Evolutionary conservation across 53 echinoderm and acorn worm genomes (phyloP).

Genomic region (Holothuria leucospilota): DNA sequence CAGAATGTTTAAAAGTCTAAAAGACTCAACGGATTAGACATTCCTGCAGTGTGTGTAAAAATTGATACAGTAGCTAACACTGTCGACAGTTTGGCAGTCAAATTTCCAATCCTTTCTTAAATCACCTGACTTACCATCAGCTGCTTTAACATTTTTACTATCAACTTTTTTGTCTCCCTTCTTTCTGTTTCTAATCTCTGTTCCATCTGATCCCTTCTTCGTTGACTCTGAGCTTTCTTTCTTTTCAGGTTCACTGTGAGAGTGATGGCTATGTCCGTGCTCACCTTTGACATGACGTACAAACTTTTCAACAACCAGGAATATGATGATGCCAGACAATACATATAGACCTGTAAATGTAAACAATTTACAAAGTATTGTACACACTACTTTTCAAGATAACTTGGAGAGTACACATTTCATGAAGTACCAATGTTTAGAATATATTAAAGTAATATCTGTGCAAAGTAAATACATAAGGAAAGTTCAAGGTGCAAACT

Average conservation of each 20-base stretch:
- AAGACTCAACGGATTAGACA: too few species aligned
- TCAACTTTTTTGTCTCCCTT: constrained; percentile 51
- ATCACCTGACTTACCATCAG: neutral
- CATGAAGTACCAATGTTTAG: too few species aligned
- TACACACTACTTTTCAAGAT: too few species aligned
- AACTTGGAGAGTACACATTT: too few species aligned
- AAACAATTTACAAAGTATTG: neutral
- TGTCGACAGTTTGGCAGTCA: too few species aligned
- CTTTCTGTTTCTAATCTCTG: constrained; percentile 65
- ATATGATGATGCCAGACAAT: constrained; percentile 81
- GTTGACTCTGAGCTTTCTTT: constrained; percentile 50
- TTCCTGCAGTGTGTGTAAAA: too few species aligned
- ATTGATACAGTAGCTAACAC: too few species aligned
- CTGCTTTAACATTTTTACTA: constrained; percentile 31
- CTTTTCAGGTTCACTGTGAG: constrained; percentile 40
- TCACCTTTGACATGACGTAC: constrained; percentile 88
- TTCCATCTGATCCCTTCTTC: constrained; percentile 65
- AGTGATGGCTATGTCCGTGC: constrained; percentile 78
- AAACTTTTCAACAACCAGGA: constrained; percentile 90
- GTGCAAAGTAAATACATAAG: too few species aligned
- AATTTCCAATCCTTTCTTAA: too few species aligned
- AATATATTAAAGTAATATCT: too few species aligned
- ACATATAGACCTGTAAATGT: constrained; percentile 81
- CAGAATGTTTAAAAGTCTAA: too few species aligned
- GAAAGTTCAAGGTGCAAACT: too few species aligned